Conservation (phyloP, 2,113 vertebrate species). For the Castor canadensis region DNA sequence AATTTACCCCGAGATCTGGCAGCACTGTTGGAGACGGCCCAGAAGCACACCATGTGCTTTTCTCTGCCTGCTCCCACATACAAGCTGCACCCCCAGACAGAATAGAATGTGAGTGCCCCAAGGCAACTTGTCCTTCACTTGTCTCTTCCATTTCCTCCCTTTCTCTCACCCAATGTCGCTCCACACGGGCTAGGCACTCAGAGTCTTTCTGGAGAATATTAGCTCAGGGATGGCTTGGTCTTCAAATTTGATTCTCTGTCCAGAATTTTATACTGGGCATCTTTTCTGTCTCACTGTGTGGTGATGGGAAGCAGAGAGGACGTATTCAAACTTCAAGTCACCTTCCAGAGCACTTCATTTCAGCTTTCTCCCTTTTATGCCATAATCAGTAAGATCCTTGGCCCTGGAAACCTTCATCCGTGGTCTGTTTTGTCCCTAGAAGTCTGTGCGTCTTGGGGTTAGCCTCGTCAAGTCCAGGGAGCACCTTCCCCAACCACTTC, state of each 20-base stretch:
- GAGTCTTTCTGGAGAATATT: background rate
- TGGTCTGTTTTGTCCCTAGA: background rate
- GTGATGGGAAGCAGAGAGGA: background rate
- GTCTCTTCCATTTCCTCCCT: background rate
- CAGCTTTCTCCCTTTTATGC: background rate
- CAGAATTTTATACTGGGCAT: background rate
- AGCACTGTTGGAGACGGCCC: background rate
- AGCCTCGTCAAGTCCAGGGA: background rate
- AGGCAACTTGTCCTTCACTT: background rate
- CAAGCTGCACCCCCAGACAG: background rate
- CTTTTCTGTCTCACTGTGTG: background rate
- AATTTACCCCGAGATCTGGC: conserved; percentile 51
- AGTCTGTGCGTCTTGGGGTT: background rate
- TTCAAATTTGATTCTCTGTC: background rate
- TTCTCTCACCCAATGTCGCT: background rate
- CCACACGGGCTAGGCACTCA: background rate
- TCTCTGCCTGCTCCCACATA: background rate
- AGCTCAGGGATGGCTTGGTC: background rate
- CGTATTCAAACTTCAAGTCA: background rate
- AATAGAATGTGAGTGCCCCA: background rate
- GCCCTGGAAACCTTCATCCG: background rate
- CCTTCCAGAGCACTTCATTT: background rate
- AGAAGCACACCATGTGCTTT: background rate
- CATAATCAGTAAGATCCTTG: background rate
- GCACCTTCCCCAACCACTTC: background rate